A percentile compares a stretch with the other conserved stretches of the same genome.
These are phyloP conservation scores for Eubucco bourcierii DNA, from an alignment of 2,113 vertebrate species.

Conservation along the genomic window DNA sequence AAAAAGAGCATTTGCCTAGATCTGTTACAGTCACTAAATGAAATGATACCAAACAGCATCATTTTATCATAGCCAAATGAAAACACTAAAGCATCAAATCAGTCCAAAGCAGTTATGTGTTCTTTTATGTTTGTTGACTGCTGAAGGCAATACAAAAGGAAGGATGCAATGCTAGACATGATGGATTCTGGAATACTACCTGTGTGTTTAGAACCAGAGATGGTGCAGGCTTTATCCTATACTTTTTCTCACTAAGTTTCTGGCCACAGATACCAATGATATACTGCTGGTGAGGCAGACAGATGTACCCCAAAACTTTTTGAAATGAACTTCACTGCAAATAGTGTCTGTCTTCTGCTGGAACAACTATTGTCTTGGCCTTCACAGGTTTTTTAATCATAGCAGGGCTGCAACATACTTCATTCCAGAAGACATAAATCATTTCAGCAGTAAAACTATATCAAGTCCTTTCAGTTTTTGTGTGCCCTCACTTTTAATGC, in stretches of 20 bases:
- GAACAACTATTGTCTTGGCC: neutral
- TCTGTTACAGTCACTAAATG: neutral
- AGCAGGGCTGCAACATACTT: neutral
- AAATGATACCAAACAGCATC: neutral
- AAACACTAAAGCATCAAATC: neutral
- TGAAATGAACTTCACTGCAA: neutral
- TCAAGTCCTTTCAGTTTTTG: neutral
- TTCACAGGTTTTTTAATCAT: neutral
- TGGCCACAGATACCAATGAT: neutral
- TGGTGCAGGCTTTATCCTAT: neutral
- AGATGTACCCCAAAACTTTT: neutral
- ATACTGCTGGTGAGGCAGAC: neutral
- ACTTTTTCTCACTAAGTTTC: neutral
- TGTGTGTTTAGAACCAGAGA: neutral
- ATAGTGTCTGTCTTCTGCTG: neutral
- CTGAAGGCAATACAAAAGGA: neutral
- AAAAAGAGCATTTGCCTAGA: neutral
- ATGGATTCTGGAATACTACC: neutral
- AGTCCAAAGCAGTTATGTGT: neutral
- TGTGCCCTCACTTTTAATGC: neutral
- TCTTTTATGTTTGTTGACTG: neutral
- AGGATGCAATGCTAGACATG: accelerated
- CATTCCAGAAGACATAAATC: neutral
- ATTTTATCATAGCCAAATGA: neutral
- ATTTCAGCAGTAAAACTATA: neutral